Base-by-base conservation (phyloP, 1,140 invertebrate genomes). In the Papilio xuthus region DNA sequence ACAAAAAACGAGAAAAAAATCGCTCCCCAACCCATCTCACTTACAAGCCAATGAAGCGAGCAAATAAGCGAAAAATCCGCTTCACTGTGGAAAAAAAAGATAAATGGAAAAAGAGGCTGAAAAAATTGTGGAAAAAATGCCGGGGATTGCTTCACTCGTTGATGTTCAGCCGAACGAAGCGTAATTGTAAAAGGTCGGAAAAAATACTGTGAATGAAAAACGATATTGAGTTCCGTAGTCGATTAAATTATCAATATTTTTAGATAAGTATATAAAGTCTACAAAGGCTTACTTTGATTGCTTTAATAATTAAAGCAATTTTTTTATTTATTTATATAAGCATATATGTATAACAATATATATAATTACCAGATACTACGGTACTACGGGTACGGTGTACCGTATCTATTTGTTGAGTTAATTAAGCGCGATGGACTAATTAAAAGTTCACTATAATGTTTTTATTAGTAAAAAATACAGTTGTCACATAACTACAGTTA, bases 61-160 rank as follows among this genome's bases (percentile, higher is more conserved):
- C 89, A 90, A 93, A 93, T 92, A 93, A 92, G 90, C 91, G 91
- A 92, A 92, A 92, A 93, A 93, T 93, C 91, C 89, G 87, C 87
- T 91, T 84, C 84, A 75, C 81, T 89, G 90, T 92, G 90, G 90
- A 90, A 93, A 93, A n/a, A 93, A 93, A 89, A 88, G 88, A 87
- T 88, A 89, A 92, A 90, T 88, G 87, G 84, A 86, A 88, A 91
- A 92, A 90, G 88, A 83, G 86, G 84, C 78, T 75, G 82, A 87
- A 87, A 82, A 69, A 56, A 60, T 56, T 67, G 70, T 41, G 79
- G 75, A 86, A 86, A 85, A 88, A 84, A 83, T 70, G 82, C 69
- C 63, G 71, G 78, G 81, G 87, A 90, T 88, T 83, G 82, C 90
- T 89, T 91, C 88, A 92, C 82, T 86, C 87, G 82, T 79, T 89